phyloP scores from a whole-genome alignment of 2,888 invertebrate species.

The Callimorpha dominula region DNA sequence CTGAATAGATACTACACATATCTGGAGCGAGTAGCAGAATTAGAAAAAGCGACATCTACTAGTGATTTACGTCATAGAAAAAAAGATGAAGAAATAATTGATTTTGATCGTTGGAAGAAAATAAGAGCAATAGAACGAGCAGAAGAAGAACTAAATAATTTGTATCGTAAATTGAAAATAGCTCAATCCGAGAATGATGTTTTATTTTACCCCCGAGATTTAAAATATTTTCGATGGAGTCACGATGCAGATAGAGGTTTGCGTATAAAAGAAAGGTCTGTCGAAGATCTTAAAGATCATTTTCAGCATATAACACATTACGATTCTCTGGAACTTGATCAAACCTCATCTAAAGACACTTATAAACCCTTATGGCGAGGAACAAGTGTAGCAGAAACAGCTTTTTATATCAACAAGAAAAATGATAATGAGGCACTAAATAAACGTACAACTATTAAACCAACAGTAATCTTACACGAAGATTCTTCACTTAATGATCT shows the following conservation, averaged over 20 bases:
- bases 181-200: conserved; percentile 95
- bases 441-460: conserved; percentile 60
- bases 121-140: conserved; percentile 92
- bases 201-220: conserved; percentile 92
- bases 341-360: conserved; percentile 87
- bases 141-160: conserved; percentile 92
- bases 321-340: conserved; percentile 79
- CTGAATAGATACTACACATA: conserved; percentile 94
- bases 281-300: conserved; percentile 93
- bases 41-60: conserved; percentile 92
- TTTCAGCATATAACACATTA: conserved; percentile 89
- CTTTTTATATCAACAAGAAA: conserved; percentile 89
- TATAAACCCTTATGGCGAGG: conserved; percentile 95
- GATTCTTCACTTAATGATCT: conserved; percentile 79
- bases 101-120: conserved; percentile 95
- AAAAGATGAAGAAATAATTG: conserved; percentile 93
- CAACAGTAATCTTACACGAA: conserved; percentile 66
- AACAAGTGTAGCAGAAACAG: conserved; percentile 93
- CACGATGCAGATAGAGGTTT: conserved; percentile 91
- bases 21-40: conserved; percentile 93
- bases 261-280: conserved; percentile 94
- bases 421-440: conserved; percentile 79
- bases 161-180: conserved; percentile 91
- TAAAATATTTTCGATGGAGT: conserved; percentile 92
- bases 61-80: conserved; percentile 90